Base-by-base conservation (phyloP, 2,113 vertebrate species). In the Lethenteron reissneri region DNA sequence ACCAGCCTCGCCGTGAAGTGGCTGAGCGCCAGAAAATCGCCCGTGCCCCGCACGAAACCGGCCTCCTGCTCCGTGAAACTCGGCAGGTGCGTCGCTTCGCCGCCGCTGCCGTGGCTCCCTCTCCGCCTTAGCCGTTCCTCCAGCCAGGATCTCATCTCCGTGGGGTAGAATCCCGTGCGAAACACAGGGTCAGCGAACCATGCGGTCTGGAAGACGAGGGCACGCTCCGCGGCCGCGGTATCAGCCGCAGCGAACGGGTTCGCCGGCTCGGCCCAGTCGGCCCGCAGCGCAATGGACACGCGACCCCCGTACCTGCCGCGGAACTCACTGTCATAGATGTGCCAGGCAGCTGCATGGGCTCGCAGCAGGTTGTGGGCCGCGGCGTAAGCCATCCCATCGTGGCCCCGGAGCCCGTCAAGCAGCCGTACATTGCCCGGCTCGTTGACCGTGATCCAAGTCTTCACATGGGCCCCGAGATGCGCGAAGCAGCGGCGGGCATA, bases 171-270 rank as follows among this genome's bases (percentile, higher is more conserved):
- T 2, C 92, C 92, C 0, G 76, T 84, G 71, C 90, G 89, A 11
- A 99, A 97, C 73, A 99, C 80, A 13, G 92, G 94, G 75, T 99
- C 88, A 0, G 92, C 88, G 71, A 99, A 87, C 87, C 90, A 92
- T 74, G 89, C 89, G 0, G 95, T 74, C 17, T 84, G 80, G 2
- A 92, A 90, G 74, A 92, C 88, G 74, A 97, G 73, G 70, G 90
- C 85, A 70, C 92, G 83, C 69, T 86, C 82, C 0, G 91, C 87
- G 2, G 85, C 87, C 21, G 84, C 84, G 72, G 83, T 80, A 72
- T 96, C 90, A 56, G 85, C 83, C 2, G 78, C 79, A 71, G 85
- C 90, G 77, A 86, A 88, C 1, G 88, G 89, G 74, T 86, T 90
- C 11, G 94, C 92, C 1, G 92, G 92, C 60, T 99, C 92, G 11